Evolutionary conservation across 2,888 invertebrate species (phyloP), one percentile per base, ranked within the genome.

Genomic region (Caprella mutica): DNA sequence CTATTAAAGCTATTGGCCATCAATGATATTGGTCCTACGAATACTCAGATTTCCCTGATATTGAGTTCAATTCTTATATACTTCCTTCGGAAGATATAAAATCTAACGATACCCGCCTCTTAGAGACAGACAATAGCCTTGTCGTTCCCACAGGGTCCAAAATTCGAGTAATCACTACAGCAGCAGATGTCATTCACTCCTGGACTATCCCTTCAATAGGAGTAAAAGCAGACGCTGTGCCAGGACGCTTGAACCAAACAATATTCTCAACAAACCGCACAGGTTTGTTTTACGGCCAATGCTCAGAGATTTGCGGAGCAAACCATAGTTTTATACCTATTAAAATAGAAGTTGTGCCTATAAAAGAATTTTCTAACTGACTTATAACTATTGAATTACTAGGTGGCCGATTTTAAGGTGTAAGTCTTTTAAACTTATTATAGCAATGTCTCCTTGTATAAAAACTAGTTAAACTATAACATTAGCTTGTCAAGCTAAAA

Each of bases 251-350:
- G 58, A 75, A 74, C 63, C 72, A 72, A 76, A 74, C 69, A 51
- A 78, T 74, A 67, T 78, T 83, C 71, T 74, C 75, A 68, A 76
- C 79, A 68, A 81, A 78, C 66, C 79, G 80, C 2, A 76, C 81
- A 1, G 83, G 84, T 42, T 68, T 84, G 70, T 82, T 77, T 73
- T 85, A 74, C 73, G 84, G 84, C 0, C 84, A 85, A 79, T 86
- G 85, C 71, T 85, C 84, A 67, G 84, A 86, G 80, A 85, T 86
- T 76, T 86, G 85, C 75, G 85, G 85, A 0, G 79, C 81, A 54
- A 85, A 86, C 71, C 84, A 86, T 72, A 83, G 83, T 59, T 85
- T 85, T 78, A 86, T 86, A 75, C 85, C 84, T 30, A 84, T 85
- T 78, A 77, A 78, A 59, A 72, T 81, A 68, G 81, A 82, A 79